Base-by-base conservation (phyloP, 2,888 invertebrate species). In the Eumerus sabulonum region DNA sequence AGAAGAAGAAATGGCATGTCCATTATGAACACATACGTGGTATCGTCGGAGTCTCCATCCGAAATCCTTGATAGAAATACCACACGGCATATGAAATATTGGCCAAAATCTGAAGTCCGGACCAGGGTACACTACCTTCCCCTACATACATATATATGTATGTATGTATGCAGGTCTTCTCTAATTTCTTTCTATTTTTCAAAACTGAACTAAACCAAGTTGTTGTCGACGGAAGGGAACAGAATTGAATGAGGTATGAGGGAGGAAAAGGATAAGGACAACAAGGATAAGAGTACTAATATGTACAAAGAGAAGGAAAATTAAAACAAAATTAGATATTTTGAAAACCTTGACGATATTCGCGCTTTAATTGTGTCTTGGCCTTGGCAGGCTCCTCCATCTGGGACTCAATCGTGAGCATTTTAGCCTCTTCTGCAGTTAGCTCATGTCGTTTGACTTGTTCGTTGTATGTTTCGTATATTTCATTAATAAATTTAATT, bases 351-450 rank as follows among this genome's bases (percentile, higher is more conserved):
- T 91, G 92, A 87, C 91, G 91, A 77, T 83, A 91, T 86, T 92
- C 92, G 87, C 91, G 91, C 87, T 92, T 90, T 86, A 91, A 90
- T 90, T 90, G 91, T 42, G 70, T 82, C 72, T 74, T 77, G 77
- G 91, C 90, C 87, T 90, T 91, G 85, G 93, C 90, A 83, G 93
- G 93, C 88, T 93, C 93, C 87, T 93, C 93, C 87, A 92, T 90
- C 84, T 92, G 84, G 45, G 83, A 72, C 70, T 84, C 84, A 66
- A 84, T 92, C 86, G 92, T 92, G 85, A 91, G 90, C 83, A 91
- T 91, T 83, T 91, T 91, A 85, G 92, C 92, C 83, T 91, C 91
- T 82, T 91, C 90, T 84, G 91, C 89, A 72, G 91, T 91, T 86
- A 93, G 90, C 87, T 92, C 92, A 84, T 92, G 92, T 89, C 92